Percentiles rank a stretch among this genome's conserved stretches.
These are phyloP conservation scores for Hucho hucho DNA, from an alignment of 2,113 vertebrate genomes.

Conservation along the genomic window DNA sequence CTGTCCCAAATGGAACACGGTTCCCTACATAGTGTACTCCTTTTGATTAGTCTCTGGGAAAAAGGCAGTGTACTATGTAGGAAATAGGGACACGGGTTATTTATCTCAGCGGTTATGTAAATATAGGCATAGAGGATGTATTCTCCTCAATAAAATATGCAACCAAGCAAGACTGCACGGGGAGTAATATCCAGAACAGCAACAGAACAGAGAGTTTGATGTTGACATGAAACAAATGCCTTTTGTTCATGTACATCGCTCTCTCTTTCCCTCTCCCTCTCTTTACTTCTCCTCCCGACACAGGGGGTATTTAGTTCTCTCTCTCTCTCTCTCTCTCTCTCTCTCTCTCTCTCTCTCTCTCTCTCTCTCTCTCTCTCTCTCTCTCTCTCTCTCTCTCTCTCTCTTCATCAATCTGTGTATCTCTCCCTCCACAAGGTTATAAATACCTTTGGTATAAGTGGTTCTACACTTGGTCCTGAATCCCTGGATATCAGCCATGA, in stretches of 20 bases:
- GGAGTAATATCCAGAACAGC: conserved; percentile 16
- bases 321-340: background rate
- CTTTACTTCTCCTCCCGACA: background rate
- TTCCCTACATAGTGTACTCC: too few species aligned
- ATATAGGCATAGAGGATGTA: conserved; percentile 28
- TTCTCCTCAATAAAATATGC: conserved; percentile 33
- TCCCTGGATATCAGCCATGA: too few species aligned
- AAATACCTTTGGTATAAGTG: too few species aligned
- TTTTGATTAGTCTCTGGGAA: too few species aligned
- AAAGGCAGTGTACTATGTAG: too few species aligned
- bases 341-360: conserved; percentile 6
- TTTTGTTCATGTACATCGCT: conserved; percentile 7
- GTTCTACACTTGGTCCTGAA: too few species aligned
- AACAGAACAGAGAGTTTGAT: conserved; percentile 58
- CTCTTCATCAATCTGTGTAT: background rate
- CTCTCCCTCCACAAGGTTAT: too few species aligned
- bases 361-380: conserved; percentile 13
- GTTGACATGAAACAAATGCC: conserved; percentile 55
- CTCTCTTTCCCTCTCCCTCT: background rate
- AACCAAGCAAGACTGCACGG: conserved; percentile 24
- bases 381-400: background rate
- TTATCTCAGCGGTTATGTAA: conserved; percentile 5
- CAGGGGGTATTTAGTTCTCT: background rate
- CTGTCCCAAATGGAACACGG: too few species aligned
- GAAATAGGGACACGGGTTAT: background rate